Evolutionary conservation across 2,113 vertebrate genomes (phyloP).

Genomic region (Aspiorhynchus laticeps): DNA sequence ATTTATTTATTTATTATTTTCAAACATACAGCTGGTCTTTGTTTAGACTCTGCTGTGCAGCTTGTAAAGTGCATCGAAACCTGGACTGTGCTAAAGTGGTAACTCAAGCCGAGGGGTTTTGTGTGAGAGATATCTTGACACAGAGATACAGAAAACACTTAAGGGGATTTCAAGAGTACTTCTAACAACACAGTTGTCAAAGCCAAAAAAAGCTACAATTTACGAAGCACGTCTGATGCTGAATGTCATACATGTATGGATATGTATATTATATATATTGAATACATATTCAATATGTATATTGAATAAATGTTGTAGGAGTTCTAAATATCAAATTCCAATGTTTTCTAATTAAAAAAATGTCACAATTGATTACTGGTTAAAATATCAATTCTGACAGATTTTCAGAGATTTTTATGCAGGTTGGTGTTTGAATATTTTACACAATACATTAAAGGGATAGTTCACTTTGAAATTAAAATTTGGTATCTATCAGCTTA

Average conservation of each 20-base stretch:
- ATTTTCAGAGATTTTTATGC: neutral
- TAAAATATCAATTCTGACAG: neutral
- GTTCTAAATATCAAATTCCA: neutral
- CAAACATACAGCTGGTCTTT: neutral
- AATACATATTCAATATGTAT: too few species aligned
- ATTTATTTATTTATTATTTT: neutral
- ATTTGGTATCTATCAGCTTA: too few species aligned
- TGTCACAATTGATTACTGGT: neutral
- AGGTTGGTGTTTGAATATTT: neutral
- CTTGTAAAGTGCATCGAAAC: neutral
- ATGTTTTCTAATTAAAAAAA: neutral
- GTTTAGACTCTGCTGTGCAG: neutral
- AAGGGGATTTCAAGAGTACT: neutral
- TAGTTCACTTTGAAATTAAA: too few species aligned
- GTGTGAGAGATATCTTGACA: neutral
- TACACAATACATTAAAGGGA: neutral
- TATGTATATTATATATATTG: too few species aligned
- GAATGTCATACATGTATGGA: neutral
- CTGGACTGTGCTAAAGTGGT: neutral
- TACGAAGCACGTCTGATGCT: neutral
- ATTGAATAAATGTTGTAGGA: neutral
- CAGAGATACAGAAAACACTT: conserved; percentile 15
- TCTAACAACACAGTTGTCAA: neutral
- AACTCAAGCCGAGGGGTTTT: neutral
- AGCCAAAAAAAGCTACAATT: neutral